Evolutionary conservation across 2,888 invertebrate genomes (phyloP).

Genomic region (Polyploca ridens): DNA sequence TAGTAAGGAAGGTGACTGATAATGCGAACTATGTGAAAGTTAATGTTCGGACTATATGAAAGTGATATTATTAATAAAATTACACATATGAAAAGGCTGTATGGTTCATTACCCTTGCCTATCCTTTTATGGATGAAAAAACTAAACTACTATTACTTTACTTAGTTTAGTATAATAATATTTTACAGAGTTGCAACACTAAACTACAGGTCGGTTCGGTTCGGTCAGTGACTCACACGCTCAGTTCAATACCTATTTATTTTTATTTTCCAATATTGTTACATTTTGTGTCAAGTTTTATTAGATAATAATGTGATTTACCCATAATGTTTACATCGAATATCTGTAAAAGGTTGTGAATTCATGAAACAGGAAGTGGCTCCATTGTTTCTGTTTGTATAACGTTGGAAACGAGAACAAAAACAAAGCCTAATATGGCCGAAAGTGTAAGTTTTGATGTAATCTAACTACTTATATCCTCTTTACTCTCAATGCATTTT

Average conservation of each 20-base stretch:
- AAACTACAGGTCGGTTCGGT: conserved; percentile 6
- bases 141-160: too few relatives aligned
- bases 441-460: conserved; percentile 55
- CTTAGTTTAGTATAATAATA: not conserved
- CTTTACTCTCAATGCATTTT: not conserved
- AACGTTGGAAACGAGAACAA: conserved; percentile 25
- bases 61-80: too few relatives aligned
- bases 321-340: conserved; percentile 27
- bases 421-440: conserved; percentile 48
- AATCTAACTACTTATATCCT: conserved; percentile 10
- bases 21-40: too few relatives aligned
- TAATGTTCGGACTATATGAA: too few relatives aligned
- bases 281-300: conserved; percentile 33
- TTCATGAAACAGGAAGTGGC: conserved; percentile 16
- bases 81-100: too few relatives aligned
- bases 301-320: conserved; percentile 26
- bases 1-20: too few relatives aligned
- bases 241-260: conserved; percentile 36
- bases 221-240: conserved; percentile 46
- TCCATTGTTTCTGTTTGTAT: conserved; percentile 23
- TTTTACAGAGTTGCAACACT: conserved; percentile 14
- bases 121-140: too few relatives aligned
- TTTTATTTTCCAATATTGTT: conserved; percentile 41
- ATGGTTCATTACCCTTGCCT: too few relatives aligned
- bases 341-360: conserved; percentile 18